Base-by-base conservation (phyloP, 2,888 invertebrate species). In the Mesopsocus fuscifrons region DNA sequence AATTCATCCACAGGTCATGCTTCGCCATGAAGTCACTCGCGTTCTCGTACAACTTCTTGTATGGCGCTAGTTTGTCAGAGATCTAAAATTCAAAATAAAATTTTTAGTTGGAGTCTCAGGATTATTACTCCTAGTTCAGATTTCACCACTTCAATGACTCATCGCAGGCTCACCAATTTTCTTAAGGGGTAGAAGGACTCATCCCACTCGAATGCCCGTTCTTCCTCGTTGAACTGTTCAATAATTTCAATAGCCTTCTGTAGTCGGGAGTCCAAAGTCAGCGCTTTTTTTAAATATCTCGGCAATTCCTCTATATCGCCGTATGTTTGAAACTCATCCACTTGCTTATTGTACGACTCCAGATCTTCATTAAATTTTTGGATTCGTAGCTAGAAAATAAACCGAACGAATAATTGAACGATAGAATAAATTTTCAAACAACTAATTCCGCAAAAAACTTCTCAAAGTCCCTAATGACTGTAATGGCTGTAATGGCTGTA, bases 221-320 rank as follows among this genome's bases (percentile, higher is more conserved):
- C 95, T 58, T 95, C 94, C 56, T 78, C 79, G 58, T 95, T 95
- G 53, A 95, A 89, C 46, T 74, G 72, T 53, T 89, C 85, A 48
- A 92, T 87, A 46, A 70, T 75, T 35, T 72, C 69, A 60, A 87
- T 72, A 3, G 89, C 92, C 3, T 64, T 59, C 35, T 75, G 62
- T 46, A 89, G 64, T 56, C 77, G 71, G 56, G 58, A 69, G 57
- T 91, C 84, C 26, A 95, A 63, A 35, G 73, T 68, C n/a, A 71
- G 71, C 0, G 91, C 83, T 50, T 84, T 79, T 41, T 75, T 72
- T 41, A 83, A 74, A 56, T 95, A 57, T 54, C 79, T 79, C 9
- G 76, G 68, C 44, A 95, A 67, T 45, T 87, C 79, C 2, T 77
- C 73, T 42, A 91, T 71, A 44, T 91, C 84, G 1, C 91, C 91